phyloP scores from a whole-genome alignment of 2,113 vertebrate genomes.

The Lampris megalopsis region DNA sequence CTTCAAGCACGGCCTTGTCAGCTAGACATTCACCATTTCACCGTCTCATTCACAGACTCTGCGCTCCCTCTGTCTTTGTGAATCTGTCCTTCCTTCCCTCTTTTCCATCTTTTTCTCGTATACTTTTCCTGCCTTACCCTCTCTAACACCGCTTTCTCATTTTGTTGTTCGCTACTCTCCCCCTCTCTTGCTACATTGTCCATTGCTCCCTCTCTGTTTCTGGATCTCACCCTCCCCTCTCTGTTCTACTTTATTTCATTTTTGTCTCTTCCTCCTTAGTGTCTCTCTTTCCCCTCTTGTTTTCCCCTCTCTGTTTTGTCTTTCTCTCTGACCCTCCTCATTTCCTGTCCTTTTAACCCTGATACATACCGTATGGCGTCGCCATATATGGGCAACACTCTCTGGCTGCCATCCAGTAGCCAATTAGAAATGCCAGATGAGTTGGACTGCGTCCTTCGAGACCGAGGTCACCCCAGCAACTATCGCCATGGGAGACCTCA shows the following conservation, averaged over 20 bases:
- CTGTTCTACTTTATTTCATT: not conserved
- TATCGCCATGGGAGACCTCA: conserved; percentile 44
- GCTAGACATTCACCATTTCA: too few species aligned
- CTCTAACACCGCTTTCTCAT: not conserved
- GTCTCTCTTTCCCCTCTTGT: not conserved
- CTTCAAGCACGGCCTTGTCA: too few species aligned
- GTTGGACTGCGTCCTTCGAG: conserved; percentile 59
- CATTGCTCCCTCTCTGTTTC: not conserved
- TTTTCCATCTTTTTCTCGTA: conserved; percentile 18
- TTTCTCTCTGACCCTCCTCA: conserved; percentile 12
- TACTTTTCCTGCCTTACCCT: too few species aligned
- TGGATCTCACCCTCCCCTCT: not conserved
- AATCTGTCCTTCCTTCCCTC: conserved; percentile 15
- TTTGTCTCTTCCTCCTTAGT: not conserved
- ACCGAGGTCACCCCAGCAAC: conserved; percentile 57
- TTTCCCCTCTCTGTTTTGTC: not conserved
- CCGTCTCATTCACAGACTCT: too few species aligned
- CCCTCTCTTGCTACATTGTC: not conserved
- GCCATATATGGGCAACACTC: conserved; percentile 38
- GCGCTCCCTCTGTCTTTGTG: too few species aligned
- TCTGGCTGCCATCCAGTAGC: conserved; percentile 55
- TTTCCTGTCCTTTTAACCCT: conserved; percentile 64
- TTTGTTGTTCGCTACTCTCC: not conserved
- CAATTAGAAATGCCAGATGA: conserved; percentile 69
- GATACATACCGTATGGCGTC: conserved; percentile 32